Conservation (phyloP, 1,140 invertebrate genomes). For the Danaus plexippus region DNA sequence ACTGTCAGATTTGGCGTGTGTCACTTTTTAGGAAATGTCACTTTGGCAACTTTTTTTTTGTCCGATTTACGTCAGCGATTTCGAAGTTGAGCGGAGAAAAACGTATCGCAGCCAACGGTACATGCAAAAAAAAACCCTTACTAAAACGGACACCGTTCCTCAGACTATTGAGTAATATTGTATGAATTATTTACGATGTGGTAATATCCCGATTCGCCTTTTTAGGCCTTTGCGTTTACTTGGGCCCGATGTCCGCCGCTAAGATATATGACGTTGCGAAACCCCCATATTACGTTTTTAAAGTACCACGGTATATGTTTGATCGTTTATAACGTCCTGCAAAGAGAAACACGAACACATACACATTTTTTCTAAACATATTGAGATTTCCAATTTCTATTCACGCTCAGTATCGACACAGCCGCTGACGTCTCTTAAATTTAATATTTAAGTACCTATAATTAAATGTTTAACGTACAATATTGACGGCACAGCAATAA, state of each 20-base stretch:
- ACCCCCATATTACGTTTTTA: background rate
- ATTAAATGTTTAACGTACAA: too few species aligned
- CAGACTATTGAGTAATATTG: conserved; percentile 61
- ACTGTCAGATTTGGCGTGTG: conserved; percentile 13
- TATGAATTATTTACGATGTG: conserved; percentile 66
- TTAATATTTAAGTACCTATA: too few species aligned
- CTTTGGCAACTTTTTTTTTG: conserved; percentile 12
- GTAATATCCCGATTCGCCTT: conserved; percentile 50
- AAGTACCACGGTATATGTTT: too few species aligned
- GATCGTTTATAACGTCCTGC: too few species aligned
- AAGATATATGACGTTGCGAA: conserved; percentile 27
- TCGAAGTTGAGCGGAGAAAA: conserved; percentile 44
- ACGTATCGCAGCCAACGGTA: conserved; percentile 30
- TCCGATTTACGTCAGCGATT: conserved; percentile 26
- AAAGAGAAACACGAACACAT: too few species aligned
- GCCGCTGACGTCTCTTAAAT: too few species aligned
- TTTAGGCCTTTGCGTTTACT: conserved; percentile 35
- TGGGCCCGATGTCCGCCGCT: conserved; percentile 25
- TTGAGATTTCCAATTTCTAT: too few species aligned
- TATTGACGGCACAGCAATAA: too few species aligned
- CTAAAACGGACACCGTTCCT: conserved; percentile 49
- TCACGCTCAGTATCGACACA: too few species aligned
- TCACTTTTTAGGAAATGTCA: conserved; percentile 13
- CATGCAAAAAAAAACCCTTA: conserved; percentile 33
- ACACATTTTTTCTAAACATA: too few species aligned